A percentile compares a stretch with the other conserved stretches of the same genome.
Evolutionary conservation across 2,888 invertebrate genomes (phyloP).

Genomic region (Rhodophaea formosa): DNA sequence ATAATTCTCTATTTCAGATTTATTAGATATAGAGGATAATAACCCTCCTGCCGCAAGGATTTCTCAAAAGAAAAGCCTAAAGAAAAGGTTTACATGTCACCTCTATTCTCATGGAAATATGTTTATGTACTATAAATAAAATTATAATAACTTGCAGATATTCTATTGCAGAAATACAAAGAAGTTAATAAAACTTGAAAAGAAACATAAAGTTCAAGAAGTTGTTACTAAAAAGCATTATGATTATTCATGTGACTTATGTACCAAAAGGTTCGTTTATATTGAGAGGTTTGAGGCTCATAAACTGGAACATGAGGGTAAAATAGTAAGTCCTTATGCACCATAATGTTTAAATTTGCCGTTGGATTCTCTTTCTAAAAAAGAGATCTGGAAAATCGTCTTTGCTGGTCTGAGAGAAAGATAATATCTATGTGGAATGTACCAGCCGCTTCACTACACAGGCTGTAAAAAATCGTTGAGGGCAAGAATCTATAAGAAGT

Average conservation of each 20-base stretch:
- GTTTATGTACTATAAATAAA: not conserved
- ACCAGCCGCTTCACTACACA: too few relatives aligned
- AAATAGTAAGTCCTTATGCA: slow-evolving; percentile 47
- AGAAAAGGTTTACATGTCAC: slow-evolving; percentile 23
- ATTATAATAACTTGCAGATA: not conserved
- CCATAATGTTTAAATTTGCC: not conserved
- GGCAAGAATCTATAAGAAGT: too few relatives aligned
- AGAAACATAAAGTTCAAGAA: slow-evolving; percentile 25
- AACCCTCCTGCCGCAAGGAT: slow-evolving; percentile 24
- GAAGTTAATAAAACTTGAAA: slow-evolving; percentile 35
- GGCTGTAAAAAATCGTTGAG: too few relatives aligned
- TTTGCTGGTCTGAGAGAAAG: too few relatives aligned
- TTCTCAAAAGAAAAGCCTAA: slow-evolving; percentile 21
- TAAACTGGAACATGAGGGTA: slow-evolving; percentile 60
- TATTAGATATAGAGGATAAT: slow-evolving; percentile 21
- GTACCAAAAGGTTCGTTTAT: slow-evolving; percentile 58
- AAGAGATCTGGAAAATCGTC: too few relatives aligned
- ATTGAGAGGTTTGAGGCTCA: slow-evolving; percentile 61
- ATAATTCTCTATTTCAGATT: slow-evolving; percentile 32
- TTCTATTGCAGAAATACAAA: slow-evolving; percentile 10
- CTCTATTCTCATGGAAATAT: not conserved
- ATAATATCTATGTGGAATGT: too few relatives aligned
- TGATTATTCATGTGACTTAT: slow-evolving; percentile 54
- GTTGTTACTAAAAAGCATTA: slow-evolving; percentile 34
- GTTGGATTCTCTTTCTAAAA: too few relatives aligned